These are phyloP conservation scores for Caenorhabditis inopinata DNA, from an alignment of 1,140 invertebrate species.

Conservation along the genomic window DNA sequence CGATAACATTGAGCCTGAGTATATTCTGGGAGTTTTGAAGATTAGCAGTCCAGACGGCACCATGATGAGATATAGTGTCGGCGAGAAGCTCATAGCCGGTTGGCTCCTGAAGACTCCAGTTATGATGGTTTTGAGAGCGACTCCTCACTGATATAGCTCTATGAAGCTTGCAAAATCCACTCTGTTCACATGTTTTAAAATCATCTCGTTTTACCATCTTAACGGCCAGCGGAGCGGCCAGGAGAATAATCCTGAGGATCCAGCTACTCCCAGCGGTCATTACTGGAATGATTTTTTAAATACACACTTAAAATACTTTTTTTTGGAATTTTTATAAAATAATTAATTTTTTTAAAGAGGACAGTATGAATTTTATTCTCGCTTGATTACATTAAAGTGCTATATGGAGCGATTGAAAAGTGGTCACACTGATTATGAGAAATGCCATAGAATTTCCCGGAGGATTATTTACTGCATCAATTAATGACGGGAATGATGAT, in stretches of 20 bases:
- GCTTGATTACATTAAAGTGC: no score
- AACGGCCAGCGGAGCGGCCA: background rate
- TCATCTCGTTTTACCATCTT: conserved; percentile 56
- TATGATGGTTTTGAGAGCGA: background rate
- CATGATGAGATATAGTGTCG: conserved; percentile 49
- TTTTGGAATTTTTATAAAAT: no score
- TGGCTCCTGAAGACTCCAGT: conserved; percentile 41
- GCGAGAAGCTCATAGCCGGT: conserved; percentile 54
- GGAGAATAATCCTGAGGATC: background rate
- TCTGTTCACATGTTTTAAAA: conserved; percentile 65
- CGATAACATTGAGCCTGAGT: conserved; percentile 49
- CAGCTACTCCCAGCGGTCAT: conserved; percentile 10
- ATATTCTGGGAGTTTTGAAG: conserved; percentile 52
- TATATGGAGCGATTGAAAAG: no score
- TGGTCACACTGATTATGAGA: no score
- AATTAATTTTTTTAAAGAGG: no score
- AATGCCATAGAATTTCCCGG: no score
- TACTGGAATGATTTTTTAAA: background rate
- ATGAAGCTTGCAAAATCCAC: conserved; percentile 62
- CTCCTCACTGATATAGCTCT: conserved; percentile 34
- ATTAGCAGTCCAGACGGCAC: conserved; percentile 53
- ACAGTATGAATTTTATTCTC: no score
- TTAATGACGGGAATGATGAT: no score
- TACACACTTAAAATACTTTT: no score
- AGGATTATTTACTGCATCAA: no score